A percentile compares a stretch with the other conserved stretches of the same genome.
These are phyloP conservation scores for Etheostoma nigrum DNA, from an alignment of 2,797 vertebrate species.

Conservation along the genomic window DNA sequence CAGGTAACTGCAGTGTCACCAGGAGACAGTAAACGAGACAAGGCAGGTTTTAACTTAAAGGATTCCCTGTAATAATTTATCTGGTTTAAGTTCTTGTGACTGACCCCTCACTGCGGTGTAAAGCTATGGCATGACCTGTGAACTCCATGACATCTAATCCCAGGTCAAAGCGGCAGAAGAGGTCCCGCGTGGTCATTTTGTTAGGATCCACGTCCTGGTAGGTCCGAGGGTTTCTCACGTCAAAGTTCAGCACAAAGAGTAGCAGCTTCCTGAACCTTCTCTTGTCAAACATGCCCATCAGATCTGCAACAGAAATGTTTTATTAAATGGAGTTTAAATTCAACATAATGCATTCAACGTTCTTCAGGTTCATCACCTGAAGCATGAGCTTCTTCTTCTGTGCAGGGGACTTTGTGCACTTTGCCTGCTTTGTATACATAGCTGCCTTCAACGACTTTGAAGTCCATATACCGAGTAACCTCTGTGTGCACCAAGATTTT, in stretches of 20 bases:
- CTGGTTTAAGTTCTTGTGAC: constrained; percentile 38
- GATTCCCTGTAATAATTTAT: not conserved
- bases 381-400: constrained; percentile 78
- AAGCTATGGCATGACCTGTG: constrained; percentile 83
- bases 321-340: not conserved
- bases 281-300: constrained; percentile 90
- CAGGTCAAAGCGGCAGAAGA: constrained; percentile 84
- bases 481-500: constrained; percentile 85
- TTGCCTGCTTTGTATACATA: constrained; percentile 83
- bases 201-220: constrained; percentile 82
- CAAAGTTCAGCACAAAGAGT: constrained; percentile 82
- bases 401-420: constrained; percentile 84
- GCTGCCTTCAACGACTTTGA: constrained; percentile 85
- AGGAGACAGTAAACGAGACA: constrained; percentile 3
- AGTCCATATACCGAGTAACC: constrained; percentile 86
- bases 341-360: not conserved
- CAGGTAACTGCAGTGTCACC: constrained; percentile 77
- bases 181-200: constrained; percentile 78
- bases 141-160: constrained; percentile 84
- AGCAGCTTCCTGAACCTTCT: constrained; percentile 85
- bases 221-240: constrained; percentile 77
- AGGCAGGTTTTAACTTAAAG: not conserved
- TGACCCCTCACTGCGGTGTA: constrained; percentile 82
- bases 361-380: constrained; percentile 77
- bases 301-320: constrained; percentile 68